A percentile compares a stretch with the other conserved stretches of the same genome.
These are phyloP conservation scores for Brachionus koreanus DNA, from an alignment of 1,140 invertebrate species.

Conservation along the genomic window DNA sequence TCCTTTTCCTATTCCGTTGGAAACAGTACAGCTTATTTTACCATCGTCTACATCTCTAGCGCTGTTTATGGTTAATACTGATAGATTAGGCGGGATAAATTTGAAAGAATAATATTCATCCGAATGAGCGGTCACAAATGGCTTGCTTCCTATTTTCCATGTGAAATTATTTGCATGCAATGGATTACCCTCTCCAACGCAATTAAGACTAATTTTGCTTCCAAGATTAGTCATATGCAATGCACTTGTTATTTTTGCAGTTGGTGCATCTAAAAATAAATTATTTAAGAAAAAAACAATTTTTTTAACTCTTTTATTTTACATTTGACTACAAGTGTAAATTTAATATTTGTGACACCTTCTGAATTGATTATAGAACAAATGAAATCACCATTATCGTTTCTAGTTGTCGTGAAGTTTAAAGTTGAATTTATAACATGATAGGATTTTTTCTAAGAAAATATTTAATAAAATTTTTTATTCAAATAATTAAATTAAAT, in stretches of 20 bases:
- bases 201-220: background rate
- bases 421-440: background rate
- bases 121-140: background rate
- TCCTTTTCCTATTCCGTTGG: slow-evolving; percentile 26
- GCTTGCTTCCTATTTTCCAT: slow-evolving; percentile 14
- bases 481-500: background rate
- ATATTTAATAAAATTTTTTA: background rate
- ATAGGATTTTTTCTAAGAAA: slow-evolving; percentile 24
- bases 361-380: slow-evolving; percentile 20
- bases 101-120: slow-evolving; percentile 19
- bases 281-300: background rate
- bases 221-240: background rate
- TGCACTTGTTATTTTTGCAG: slow-evolving; percentile 6
- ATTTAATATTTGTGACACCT: background rate
- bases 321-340: slow-evolving; percentile 27
- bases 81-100: slow-evolving; percentile 39
- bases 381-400: slow-evolving; percentile 34
- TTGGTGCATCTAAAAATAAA: slow-evolving; percentile 24
- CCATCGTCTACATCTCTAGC: slow-evolving; percentile 27
- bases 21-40: background rate
- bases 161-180: background rate
- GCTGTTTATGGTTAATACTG: slow-evolving; percentile 20
- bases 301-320: background rate
- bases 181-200: slow-evolving; percentile 30
- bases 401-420: background rate